Evolutionary conservation across 53 echinoderm and acorn worm genomes (phyloP), one percentile per base, ranked within the genome.

Genomic region (Henricia sp.): DNA sequence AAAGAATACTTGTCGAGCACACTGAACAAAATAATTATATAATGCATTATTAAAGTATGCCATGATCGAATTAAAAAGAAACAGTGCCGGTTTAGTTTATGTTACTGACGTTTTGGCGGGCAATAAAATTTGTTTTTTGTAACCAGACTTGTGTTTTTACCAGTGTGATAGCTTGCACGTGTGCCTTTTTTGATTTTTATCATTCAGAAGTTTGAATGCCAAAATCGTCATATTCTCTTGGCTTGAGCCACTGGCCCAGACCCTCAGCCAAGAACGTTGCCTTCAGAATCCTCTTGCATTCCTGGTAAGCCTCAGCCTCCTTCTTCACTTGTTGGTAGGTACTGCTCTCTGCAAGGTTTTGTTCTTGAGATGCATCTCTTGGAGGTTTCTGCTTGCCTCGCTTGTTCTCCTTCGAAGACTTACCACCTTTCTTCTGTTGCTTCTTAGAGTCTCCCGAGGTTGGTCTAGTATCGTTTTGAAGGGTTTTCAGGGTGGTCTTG

Each of bases 261-360:
- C 86, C 86, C 30, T 86, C 86, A 16, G 52, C 34, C 36, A 75
- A 67, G 37, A 86, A 86, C 9, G 86, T 86, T 11, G 53, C 54
- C 34, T 86, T 75, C 67, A 86, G 30, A 28, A 76, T 35, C 33
- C 14, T 19, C 68, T 75, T 86, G 37, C 86, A 66, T 27, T 37
- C 29, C 55, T 86, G 86, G 20, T 86, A 86, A 39, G 51, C 68
- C 23, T 53, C 52, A 5, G 86, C 75, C 17, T 38, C 44, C 35
- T 68, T 55, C 67, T 86, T 86, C 38, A 65, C 66, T 1, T 71
- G 67, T 11, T 23, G 66, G 42, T 86, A 86, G 16, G 86, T 67
- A 46, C 30, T 30, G 12, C 35, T 12, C 9, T 16, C 34, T 21
- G 29, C 46, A 35, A 63, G n/a, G 50, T 48, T 32, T 21, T 44